Conservation (phyloP, 2,113 vertebrate species). For the Sturnira hondurensis region DNA sequence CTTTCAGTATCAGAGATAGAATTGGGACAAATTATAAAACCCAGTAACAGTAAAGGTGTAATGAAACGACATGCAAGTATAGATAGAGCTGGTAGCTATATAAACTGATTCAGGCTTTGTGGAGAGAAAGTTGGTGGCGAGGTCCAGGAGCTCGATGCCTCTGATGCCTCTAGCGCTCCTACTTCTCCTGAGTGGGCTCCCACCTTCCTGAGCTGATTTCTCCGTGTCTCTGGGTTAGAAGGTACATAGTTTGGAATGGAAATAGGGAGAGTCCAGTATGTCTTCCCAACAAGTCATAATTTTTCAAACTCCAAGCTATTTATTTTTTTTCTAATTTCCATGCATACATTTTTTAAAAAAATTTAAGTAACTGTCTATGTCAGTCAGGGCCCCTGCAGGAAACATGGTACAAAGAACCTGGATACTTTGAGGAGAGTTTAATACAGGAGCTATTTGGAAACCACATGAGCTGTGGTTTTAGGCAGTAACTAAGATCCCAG, state of each 20-base stretch:
- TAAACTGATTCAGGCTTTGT: background rate
- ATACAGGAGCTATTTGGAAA: conserved; percentile 25
- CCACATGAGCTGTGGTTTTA: background rate
- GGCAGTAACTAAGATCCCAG: background rate
- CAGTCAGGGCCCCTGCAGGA: background rate
- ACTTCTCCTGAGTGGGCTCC: background rate
- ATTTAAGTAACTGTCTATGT: background rate
- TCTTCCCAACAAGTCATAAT: background rate
- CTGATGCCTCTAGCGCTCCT: too few relatives aligned
- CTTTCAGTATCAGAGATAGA: background rate
- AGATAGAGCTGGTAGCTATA: too few relatives aligned
- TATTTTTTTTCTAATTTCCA: background rate
- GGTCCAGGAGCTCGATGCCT: background rate
- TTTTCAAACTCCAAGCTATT: background rate
- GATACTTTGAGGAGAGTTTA: background rate
- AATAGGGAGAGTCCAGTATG: background rate
- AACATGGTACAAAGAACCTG: background rate
- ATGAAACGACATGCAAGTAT: background rate
- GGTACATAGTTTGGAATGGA: background rate
- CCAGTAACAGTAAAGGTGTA: background rate
- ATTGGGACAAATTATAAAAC: background rate
- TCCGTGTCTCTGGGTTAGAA: background rate
- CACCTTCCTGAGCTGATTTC: background rate
- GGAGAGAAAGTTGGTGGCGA: background rate
- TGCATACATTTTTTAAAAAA: background rate